These are phyloP conservation scores for Phalacrocorax pelagicus DNA, from an alignment of 2,113 vertebrate genomes.

Conservation along the genomic window DNA sequence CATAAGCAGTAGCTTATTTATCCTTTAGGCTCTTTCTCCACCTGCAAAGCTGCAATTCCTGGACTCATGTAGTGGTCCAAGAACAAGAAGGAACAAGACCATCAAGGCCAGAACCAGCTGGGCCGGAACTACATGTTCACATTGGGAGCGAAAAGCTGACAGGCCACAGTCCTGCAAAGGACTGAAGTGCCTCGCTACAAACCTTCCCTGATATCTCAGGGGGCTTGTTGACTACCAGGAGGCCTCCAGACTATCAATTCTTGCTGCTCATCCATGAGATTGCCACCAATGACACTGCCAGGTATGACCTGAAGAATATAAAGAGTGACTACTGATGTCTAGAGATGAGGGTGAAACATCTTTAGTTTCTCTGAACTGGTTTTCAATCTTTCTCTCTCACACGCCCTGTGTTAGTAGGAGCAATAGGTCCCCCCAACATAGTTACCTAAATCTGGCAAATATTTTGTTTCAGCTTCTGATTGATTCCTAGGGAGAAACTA, in stretches of 20 bases:
- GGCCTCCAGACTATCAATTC: neutral
- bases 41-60: neutral
- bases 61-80: neutral
- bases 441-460: neutral
- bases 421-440: neutral
- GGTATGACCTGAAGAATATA: neutral
- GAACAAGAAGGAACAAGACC: neutral
- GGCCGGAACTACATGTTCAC: neutral
- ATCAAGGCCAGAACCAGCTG: neutral
- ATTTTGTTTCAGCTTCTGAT: neutral
- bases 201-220: neutral
- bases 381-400: neutral
- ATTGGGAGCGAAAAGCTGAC: neutral
- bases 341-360: neutral
- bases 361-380: neutral
- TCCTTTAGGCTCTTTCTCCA: neutral
- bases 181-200: neutral
- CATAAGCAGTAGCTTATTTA: neutral
- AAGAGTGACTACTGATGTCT: neutral
- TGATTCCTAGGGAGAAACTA: neutral
- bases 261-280: neutral
- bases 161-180: neutral
- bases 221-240: neutral
- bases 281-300: neutral
- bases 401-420: neutral